phyloP scores from a whole-genome alignment of 2,113 vertebrate genomes.

The Beaufortia kweichowensis region DNA sequence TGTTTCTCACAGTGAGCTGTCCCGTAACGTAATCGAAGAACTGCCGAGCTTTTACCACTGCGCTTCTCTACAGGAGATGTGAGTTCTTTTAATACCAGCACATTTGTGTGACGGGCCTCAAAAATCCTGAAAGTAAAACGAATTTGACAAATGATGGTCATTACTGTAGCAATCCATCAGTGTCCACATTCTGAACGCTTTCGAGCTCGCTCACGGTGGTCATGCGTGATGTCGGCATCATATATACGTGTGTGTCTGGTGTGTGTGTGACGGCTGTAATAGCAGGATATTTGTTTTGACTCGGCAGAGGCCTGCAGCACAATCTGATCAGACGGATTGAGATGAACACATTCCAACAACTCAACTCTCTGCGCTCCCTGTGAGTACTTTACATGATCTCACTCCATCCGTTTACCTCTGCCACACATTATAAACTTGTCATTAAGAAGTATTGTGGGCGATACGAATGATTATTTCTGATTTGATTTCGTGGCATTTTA shows the following conservation, averaged over 20 bases:
- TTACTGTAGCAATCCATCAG: conserved; percentile 31
- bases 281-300: conserved; percentile 50
- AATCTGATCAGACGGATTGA: conserved; percentile 85
- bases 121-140: background rate
- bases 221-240: background rate
- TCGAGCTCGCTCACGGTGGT: background rate
- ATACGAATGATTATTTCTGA: background rate
- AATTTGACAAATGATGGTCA: conserved; percentile 26
- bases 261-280: conserved; percentile 31
- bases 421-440: background rate
- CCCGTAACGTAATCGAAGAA: conserved; percentile 86
- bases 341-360: conserved; percentile 86
- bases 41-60: conserved; percentile 90
- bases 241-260: background rate
- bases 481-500: background rate
- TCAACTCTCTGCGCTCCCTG: conserved; percentile 82
- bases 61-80: conserved; percentile 91
- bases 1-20: conserved; percentile 82
- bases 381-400: conserved; percentile 69
- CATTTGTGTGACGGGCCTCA: background rate
- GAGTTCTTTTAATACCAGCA: conserved; percentile 67
- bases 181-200: background rate
- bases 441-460: background rate
- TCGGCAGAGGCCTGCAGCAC: conserved; percentile 86
- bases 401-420: background rate